These are phyloP conservation scores for Olivierus martensii DNA, from an alignment of 1,140 invertebrate species.

Conservation along the genomic window DNA sequence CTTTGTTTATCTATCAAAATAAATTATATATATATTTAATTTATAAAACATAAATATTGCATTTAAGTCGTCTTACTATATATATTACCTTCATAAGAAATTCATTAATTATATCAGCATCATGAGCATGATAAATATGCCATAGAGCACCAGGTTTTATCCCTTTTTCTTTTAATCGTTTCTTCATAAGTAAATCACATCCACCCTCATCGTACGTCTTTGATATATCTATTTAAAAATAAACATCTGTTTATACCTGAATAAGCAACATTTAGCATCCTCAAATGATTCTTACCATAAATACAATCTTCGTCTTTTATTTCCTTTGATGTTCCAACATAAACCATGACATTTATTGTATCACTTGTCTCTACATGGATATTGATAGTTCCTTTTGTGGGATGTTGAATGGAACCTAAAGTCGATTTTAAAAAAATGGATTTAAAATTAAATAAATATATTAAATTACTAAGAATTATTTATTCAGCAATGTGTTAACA, in stretches of 20 bases:
- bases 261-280: background rate
- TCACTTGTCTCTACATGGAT: slow-evolving; percentile 93
- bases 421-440: background rate
- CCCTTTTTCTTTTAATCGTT: slow-evolving; percentile 55
- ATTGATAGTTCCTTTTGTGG: slow-evolving; percentile 80
- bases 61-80: no score
- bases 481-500: background rate
- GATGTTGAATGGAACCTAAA: slow-evolving; percentile 30
- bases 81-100: slow-evolving; percentile 61
- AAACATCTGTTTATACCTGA: background rate
- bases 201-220: slow-evolving; percentile 82
- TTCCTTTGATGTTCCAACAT: slow-evolving; percentile 60
- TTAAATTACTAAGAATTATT: background rate
- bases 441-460: background rate
- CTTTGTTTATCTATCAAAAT: slow-evolving; percentile 51
- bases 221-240: slow-evolving; percentile 48
- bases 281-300: background rate
- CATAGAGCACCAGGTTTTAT: slow-evolving; percentile 80
- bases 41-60: no score
- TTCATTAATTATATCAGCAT: slow-evolving; percentile 92
- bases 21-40: no score
- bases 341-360: slow-evolving; percentile 94
- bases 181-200: slow-evolving; percentile 71
- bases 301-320: background rate
- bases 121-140: slow-evolving; percentile 90